Base-by-base conservation (phyloP, 2,113 vertebrate species). In the Motacilla alba region DNA sequence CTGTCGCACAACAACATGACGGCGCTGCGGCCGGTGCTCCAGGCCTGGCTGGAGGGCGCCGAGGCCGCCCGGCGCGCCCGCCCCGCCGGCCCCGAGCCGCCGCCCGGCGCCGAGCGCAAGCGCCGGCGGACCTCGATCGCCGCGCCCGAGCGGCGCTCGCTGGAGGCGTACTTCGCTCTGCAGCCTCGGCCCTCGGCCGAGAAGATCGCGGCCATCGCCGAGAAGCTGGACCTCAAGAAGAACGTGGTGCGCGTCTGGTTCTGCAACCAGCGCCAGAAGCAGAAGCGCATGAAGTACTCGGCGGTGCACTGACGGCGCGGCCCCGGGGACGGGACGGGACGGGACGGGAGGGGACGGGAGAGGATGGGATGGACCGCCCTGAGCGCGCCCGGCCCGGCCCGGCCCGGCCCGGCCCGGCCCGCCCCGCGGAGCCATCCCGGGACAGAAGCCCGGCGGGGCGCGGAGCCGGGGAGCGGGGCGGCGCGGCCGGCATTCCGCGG, bases 231-330 rank as follows among this genome's bases (percentile, higher is more conserved):
- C 98, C 99, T 99, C 78, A 99, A 99, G 98, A 99, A 99, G 98
- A 99, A 99, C 96, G 99, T 99, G 97, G 99, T 99, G 70, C 99
- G 99, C 23, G 99, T 99, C 87, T 99, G 99, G 99, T 99, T 99
- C 97, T 99, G 99, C 97, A 99, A 99, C 98, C 99, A 99, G 98
- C 98, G 99, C 91, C 99, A 99, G 98, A 99, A 99, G 98, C 99
- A 99, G 98, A 99, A 99, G 98, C 98, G 99, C 94, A 99, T 99
- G 99, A 99, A 99, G 96, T 99, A 99, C 95, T 99, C 99, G 11
- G 99, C 99, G 68, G 99, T 56, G 53, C 53, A 56, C 53, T 56
- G 53, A 55, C 53, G 30, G 53, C 53, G 17, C 53, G 30, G 53
- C 53, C 53, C 26, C 30, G 53, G 27, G 50, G 27, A 10, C 44